Conservation (phyloP, 2,888 invertebrate species). For the Eristalis pertinax region DNA sequence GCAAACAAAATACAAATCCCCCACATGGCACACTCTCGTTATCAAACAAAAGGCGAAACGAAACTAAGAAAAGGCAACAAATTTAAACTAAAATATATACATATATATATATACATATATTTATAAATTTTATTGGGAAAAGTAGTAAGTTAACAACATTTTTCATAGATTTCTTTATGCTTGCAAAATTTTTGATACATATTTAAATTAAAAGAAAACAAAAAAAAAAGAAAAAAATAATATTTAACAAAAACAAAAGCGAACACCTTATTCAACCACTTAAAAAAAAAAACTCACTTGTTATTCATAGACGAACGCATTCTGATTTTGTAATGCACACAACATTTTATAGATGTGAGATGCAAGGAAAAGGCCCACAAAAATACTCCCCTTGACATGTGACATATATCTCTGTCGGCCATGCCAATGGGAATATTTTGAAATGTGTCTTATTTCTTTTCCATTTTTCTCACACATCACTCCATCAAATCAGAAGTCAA, state of each 20-base stretch:
- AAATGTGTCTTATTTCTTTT: neutral
- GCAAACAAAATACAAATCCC: neutral
- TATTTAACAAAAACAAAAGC: neutral
- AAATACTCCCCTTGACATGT: slow-evolving; percentile 34
- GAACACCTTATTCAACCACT: neutral
- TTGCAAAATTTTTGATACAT: slow-evolving; percentile 70
- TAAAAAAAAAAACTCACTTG: neutral
- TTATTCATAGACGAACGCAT: neutral
- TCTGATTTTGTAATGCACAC: neutral
- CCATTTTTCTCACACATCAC: neutral
- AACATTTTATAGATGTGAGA: neutral
- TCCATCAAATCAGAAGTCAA: slow-evolving; percentile 18
- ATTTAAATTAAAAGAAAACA: slow-evolving; percentile 45
- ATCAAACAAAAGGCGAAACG: slow-evolving; percentile 23
- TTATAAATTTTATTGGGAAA: slow-evolving; percentile 69
- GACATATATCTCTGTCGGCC: slow-evolving; percentile 11
- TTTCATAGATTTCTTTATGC: slow-evolving; percentile 70
- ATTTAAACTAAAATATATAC: slow-evolving; percentile 29
- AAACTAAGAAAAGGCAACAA: slow-evolving; percentile 16
- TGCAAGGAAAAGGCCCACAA: neutral
- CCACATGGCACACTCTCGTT: slow-evolving; percentile 29
- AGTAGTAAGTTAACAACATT: slow-evolving; percentile 71
- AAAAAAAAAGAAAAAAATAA: slow-evolving; percentile 9
- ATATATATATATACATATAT: slow-evolving; percentile 51
- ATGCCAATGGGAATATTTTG: slow-evolving; percentile 35